Percentiles rank a stretch among this genome's conserved stretches.
These are phyloP conservation scores for Zaprionus kolodkinae DNA, from an alignment of 1,140 invertebrate species.

Conservation along the genomic window DNA sequence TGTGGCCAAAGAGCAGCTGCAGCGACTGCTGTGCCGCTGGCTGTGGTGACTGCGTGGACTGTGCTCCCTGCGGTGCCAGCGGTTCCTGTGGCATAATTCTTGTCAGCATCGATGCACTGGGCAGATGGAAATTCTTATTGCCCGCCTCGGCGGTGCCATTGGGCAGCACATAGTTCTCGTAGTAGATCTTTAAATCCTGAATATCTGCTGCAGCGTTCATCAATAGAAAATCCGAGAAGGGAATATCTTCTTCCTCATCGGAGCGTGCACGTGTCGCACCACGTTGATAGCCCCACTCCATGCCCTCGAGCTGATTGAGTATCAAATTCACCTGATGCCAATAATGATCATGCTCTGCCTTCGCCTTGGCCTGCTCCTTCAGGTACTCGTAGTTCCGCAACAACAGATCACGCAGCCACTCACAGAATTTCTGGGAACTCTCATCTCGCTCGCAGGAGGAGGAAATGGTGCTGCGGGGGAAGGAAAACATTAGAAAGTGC, in stretches of 20 bases:
- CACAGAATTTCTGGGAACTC: conserved; percentile 79
- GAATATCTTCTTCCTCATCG: conserved; percentile 86
- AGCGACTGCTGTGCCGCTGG: conserved; percentile 60
- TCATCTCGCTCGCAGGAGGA: conserved; percentile 88
- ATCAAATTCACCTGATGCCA: conserved; percentile 88
- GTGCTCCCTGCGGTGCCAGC: neutral
- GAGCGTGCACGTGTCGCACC: conserved; percentile 87
- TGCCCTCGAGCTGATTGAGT: conserved; percentile 89
- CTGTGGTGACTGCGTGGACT: conserved; percentile 24
- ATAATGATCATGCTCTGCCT: conserved; percentile 87
- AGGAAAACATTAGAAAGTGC: neutral
- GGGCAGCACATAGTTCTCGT: conserved; percentile 75
- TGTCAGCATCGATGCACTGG: conserved; percentile 79
- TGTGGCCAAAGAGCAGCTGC: conserved; percentile 84
- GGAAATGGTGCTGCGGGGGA: conserved; percentile 86
- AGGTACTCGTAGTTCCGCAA: conserved; percentile 88
- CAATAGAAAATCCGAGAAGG: conserved; percentile 89
- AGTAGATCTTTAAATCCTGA: conserved; percentile 86
- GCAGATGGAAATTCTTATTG: conserved; percentile 75
- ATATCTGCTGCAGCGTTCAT: conserved; percentile 92
- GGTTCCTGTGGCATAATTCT: conserved; percentile 59
- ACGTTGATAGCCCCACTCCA: conserved; percentile 88
- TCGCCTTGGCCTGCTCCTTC: conserved; percentile 88
- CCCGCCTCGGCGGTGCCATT: conserved; percentile 48
- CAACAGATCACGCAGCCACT: conserved; percentile 74